Percentiles rank a stretch among this genome's conserved stretches.
Conservation (phyloP, 2,113 vertebrate genomes). For the Porphyrio hochstetteri region DNA sequence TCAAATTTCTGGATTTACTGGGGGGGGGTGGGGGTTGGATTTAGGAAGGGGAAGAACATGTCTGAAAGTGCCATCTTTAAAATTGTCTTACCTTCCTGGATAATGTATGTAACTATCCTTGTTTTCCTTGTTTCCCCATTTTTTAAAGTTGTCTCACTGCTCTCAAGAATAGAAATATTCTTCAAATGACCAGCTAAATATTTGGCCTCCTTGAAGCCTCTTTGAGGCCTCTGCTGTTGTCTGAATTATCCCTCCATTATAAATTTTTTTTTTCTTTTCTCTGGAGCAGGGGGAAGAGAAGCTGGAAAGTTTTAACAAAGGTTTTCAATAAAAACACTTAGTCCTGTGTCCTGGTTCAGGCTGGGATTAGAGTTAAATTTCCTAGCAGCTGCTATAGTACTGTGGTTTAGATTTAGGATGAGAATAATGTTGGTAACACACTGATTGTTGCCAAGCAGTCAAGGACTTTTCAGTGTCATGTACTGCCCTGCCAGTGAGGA, state of each 20-base stretch:
- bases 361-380: too few species aligned
- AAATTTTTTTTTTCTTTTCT: background rate
- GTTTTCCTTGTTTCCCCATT: too few species aligned
- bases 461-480: too few species aligned
- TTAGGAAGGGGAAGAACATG: background rate
- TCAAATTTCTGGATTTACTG: background rate
- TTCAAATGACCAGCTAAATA: background rate
- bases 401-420: too few species aligned
- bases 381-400: too few species aligned
- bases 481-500: too few species aligned
- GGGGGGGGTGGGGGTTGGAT: background rate
- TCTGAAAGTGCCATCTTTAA: background rate
- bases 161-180: background rate
- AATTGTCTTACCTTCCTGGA: background rate
- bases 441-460: too few species aligned
- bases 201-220: background rate
- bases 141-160: background rate
- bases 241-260: background rate
- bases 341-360: background rate
- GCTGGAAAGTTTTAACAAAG: background rate
- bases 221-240: background rate
- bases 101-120: background rate
- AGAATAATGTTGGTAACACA: too few species aligned
- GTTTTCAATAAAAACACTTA: background rate
- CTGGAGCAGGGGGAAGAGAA: background rate